Conservation (phyloP, 2,888 invertebrate genomes). For the Eristalinus aeneus region DNA sequence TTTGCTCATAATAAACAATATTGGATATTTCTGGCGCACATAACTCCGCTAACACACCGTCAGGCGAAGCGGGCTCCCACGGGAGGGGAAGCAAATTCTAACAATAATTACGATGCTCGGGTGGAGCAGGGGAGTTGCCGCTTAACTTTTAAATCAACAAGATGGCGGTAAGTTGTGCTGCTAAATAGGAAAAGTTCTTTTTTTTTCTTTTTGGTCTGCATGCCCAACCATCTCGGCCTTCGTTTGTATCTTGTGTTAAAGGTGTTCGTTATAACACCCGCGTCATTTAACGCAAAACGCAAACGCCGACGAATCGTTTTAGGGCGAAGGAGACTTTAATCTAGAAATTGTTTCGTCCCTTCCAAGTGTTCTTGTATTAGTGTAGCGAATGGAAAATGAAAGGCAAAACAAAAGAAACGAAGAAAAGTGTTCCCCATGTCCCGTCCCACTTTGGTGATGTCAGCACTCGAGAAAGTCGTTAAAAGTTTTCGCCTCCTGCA, state of each 20-base stretch:
- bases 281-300: constrained; percentile 38
- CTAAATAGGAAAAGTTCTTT: constrained; percentile 66
- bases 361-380: constrained; percentile 24
- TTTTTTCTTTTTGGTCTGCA: constrained; percentile 43
- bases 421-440: constrained; percentile 53
- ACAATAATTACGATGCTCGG: constrained; percentile 59
- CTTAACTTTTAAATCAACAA: constrained; percentile 69
- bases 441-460: constrained; percentile 30
- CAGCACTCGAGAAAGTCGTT: constrained; percentile 70
- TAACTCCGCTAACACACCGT: constrained; percentile 49
- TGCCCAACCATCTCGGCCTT: constrained; percentile 1
- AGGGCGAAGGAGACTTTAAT: constrained; percentile 60
- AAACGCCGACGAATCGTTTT: constrained; percentile 5
- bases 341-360: constrained; percentile 68
- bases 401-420: constrained; percentile 17
- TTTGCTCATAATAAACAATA: constrained; percentile 49
- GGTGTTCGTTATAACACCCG: constrained; percentile 49
- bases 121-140: constrained; percentile 5
- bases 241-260: constrained; percentile 32
- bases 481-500: constrained; percentile 69
- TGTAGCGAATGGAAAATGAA: not conserved
- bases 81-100: constrained; percentile 40
- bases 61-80: not conserved
- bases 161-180: constrained; percentile 66
- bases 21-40: constrained; percentile 47